Percentiles rank a stretch among this genome's conserved stretches.
phyloP scores from a whole-genome alignment of 92 coral and sea anemone genomes.

The Micromussa lordhowensis region DNA sequence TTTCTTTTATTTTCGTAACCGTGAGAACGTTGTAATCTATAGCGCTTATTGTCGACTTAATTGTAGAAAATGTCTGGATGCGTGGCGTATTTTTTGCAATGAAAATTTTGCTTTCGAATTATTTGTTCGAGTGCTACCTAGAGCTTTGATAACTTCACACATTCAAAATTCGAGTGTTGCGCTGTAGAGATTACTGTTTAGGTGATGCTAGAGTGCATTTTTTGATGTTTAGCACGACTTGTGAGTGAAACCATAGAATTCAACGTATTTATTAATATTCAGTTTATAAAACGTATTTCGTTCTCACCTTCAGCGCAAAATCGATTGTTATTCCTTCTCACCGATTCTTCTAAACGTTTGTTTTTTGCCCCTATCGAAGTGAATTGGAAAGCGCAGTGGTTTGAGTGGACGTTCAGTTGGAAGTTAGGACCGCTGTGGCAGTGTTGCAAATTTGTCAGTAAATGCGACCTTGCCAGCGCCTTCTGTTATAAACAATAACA shows the following conservation, averaged over 20 bases:
- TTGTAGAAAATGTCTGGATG: neutral
- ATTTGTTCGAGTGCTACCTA: neutral
- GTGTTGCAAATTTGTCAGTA: slow-evolving; percentile 13
- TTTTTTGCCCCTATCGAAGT: too few relatives aligned
- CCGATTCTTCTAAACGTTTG: neutral
- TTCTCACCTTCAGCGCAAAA: neutral
- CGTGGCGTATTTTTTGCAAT: neutral
- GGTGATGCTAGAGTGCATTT: neutral
- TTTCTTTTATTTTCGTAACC: neutral
- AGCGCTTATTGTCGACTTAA: neutral
- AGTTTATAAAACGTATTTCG: neutral
- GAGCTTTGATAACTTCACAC: slow-evolving; percentile 11
- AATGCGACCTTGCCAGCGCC: slow-evolving; percentile 7
- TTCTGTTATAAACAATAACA: slow-evolving; percentile 7
- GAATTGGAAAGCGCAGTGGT: neutral
- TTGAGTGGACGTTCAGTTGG: neutral
- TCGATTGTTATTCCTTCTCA: neutral
- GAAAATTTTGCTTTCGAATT: neutral
- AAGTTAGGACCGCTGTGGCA: neutral
- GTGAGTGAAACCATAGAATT: neutral
- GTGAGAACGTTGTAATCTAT: neutral
- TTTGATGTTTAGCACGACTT: neutral
- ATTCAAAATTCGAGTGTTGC: neutral
- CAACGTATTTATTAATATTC: neutral
- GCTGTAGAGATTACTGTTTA: neutral